Evolutionary conservation across 1,140 invertebrate genomes (phyloP).

Genomic region (Mactra quadrangularis): DNA sequence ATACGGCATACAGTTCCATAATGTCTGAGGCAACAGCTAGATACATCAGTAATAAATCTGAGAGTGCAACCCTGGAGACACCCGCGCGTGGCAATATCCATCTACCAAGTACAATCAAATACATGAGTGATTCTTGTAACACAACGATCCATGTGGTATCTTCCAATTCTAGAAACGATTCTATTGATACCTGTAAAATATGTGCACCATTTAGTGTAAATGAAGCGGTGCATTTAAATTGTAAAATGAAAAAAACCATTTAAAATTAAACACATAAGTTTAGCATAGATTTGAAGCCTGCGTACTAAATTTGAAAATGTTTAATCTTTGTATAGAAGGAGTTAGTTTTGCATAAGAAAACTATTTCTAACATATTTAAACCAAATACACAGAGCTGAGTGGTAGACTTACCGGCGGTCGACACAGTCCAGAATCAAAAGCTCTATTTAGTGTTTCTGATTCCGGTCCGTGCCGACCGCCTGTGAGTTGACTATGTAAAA

Average conservation of each 20-base stretch:
- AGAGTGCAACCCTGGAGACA: slow-evolving; percentile 93
- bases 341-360: not conserved
- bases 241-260: not conserved
- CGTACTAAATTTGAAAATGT: not conserved
- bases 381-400: not conserved
- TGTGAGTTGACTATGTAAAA: too few species aligned
- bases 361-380: not conserved
- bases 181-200: slow-evolving; percentile 63
- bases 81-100: slow-evolving; percentile 95
- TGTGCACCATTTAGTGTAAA: not conserved
- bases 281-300: not conserved
- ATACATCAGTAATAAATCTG: slow-evolving; percentile 91
- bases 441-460: too few species aligned
- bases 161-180: slow-evolving; percentile 63
- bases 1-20: slow-evolving; percentile 97
- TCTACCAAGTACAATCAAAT: slow-evolving; percentile 92
- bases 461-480: too few species aligned
- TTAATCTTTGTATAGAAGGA: not conserved
- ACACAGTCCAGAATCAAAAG: too few species aligned
- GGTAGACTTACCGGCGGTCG: too few species aligned
- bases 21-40: slow-evolving; percentile 94
- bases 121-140: slow-evolving; percentile 92
- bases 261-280: not conserved
- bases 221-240: not conserved
- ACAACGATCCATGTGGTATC: slow-evolving; percentile 89